Evolutionary conservation across 2,888 invertebrate species (phyloP), one percentile per base, ranked within the genome.

Genomic region (Sphaeridia pumilis): DNA sequence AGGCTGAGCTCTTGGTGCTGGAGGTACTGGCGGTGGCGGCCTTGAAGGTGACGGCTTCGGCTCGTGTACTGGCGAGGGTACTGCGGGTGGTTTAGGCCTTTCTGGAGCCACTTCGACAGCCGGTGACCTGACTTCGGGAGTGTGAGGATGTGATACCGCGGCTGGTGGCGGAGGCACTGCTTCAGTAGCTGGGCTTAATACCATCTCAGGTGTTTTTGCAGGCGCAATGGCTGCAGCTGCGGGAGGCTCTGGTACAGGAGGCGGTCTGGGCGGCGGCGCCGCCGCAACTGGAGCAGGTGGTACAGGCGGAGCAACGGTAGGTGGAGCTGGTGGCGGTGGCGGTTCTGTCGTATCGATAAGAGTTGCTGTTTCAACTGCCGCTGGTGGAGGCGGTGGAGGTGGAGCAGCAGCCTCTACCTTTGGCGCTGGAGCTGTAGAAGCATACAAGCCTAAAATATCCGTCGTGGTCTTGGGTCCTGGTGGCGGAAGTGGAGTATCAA

Each of bases 1-100:
- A 38, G 74, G 76, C 27, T 67, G 69, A 25, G 41, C 28, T 38
- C 52, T 54, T 0, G 75, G 57, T 17, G 57, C 54, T 12, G 59
- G 58, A 21, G 59, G 53, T 31, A 57, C 58, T 3, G 64, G 61
- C 28, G 55, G 56, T 17, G 64, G 61, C 35, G 62, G 64, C 52
- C 58, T 27, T n/a, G 44, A 24, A 25, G 61, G 63, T 21, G 49
- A 49, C 24, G 56, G 54, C 52, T 55, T 55, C 7, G 46, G 21
- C 17, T 50, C 51, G 20, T 34, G 27, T 17, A 51, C 49, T 12
- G 55, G 58, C 1, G 53, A 48, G 38, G 47, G 34, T 17, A 27
- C 36, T 24, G 17, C 45, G 14, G 21, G 36, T 22, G 56, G 52
- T 38, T 25, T 17, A 38, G 38, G 5, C 17, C 24, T 38, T 38